Evolutionary conservation across 2,888 invertebrate species (phyloP), one percentile per base, ranked within the genome.

Genomic region (Eumacrocentrus americanus): DNA sequence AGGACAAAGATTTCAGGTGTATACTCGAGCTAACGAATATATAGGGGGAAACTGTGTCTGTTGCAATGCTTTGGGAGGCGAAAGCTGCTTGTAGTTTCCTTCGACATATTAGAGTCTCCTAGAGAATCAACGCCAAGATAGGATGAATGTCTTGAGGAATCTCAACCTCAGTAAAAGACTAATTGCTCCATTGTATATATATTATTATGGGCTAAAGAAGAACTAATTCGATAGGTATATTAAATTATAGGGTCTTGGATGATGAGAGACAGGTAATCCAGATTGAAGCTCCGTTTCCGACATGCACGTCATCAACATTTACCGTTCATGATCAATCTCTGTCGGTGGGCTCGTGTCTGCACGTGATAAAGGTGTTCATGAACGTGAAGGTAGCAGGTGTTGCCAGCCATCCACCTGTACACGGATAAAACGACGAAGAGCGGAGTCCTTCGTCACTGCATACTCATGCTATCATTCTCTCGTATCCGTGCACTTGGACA

Each of bases 331-430:
- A 67, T 67, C 65, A 66, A 66, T 67, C 65, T 64, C 64, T 58
- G 64, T 62, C 65, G 46, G 47, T 61, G n/a, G n/a, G 40, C n/a
- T 7, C 40, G 48, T 60, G 65, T 61, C 60, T 56, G 60, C 59
- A 60, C 54, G 65, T 65, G 67, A 65, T 67, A 64, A 63, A 63
- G 67, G 58, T 63, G 60, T 66, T 67, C 63, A 64, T 64, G 62
- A 64, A 60, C 40, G 54, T 46, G 61, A 57, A 53, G 66, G 64
- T 64, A 68, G 65, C 70, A 70, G 70, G 68, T 70, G 70, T 64
- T 60, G 52, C 60, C 34, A 56, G 61, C 18, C 62, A 64, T 69
- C 66, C 67, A 66, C 66, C 69, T 67, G 69, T 40, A 65, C 66
- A 61, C 60, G 29, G 54, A 34, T 60, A 55, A 63, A 64, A 64